Evolutionary conservation across 2,797 vertebrate genomes (phyloP).

Genomic region (Gymnodraco acuticeps): DNA sequence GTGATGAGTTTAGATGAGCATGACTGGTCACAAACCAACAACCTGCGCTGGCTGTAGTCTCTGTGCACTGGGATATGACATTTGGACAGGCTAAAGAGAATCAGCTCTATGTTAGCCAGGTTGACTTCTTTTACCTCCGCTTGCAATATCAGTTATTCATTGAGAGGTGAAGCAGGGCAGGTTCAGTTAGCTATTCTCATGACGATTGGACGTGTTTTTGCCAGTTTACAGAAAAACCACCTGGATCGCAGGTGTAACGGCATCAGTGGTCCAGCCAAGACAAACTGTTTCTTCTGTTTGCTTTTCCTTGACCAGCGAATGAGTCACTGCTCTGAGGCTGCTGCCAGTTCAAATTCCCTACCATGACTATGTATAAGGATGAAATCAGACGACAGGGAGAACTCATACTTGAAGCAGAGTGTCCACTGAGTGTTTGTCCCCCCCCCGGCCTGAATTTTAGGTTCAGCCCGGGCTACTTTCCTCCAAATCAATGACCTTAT

Average conservation of each 20-base stretch:
- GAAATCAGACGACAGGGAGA: constrained; percentile 44
- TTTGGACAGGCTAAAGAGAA: constrained; percentile 58
- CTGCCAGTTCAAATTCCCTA: constrained; percentile 58
- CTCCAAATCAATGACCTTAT: constrained; percentile 47
- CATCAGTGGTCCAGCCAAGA: constrained; percentile 43
- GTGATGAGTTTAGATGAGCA: constrained; percentile 64
- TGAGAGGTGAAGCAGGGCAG: not conserved
- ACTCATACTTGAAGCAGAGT: constrained; percentile 20
- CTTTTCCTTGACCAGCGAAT: constrained; percentile 47
- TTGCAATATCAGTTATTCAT: constrained; percentile 48
- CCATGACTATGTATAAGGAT: constrained; percentile 48
- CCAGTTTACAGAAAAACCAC: constrained; percentile 33
- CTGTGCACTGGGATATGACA: constrained; percentile 55
- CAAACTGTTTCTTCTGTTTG: constrained; percentile 50
- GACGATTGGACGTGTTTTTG: constrained; percentile 11
- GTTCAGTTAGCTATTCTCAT: constrained; percentile 37
- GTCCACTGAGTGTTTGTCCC: constrained; percentile 20
- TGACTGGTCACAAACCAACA: constrained; percentile 63
- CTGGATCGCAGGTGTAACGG: constrained; percentile 55
- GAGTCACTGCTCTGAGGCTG: constrained; percentile 48
- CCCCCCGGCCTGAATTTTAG: constrained; percentile 47
- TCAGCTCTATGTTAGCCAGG: constrained; percentile 37
- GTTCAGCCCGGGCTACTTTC: constrained; percentile 43
- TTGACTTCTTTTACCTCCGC: constrained; percentile 37
- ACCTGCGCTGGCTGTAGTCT: constrained; percentile 46